Evolutionary conservation across 30 jellyfish, hydroid and myxozoan species (phyloP), one percentile per base, ranked within the genome.

Genomic region (Aurelia aurita complex sp. Pacific): DNA sequence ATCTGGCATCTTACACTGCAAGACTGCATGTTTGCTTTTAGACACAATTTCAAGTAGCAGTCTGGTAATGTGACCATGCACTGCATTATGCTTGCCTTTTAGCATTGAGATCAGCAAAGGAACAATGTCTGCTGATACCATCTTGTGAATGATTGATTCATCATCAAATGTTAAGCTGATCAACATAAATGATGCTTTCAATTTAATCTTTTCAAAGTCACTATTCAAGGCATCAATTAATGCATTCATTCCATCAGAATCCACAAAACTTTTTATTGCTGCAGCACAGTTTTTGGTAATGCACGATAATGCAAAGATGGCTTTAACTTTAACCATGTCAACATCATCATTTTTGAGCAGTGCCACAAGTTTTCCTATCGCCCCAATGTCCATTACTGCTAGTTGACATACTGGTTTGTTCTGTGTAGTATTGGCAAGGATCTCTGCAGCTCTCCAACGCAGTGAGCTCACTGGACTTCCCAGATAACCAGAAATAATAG

Each of bases 381-480:
- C 92, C 10, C 87, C 83, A 7, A 69, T 42, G 42, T 82, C 86
- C 67, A 67, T 79, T 29, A 74, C 71, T 29, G 97, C 90, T 15
- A 67, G 79, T 63, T 92, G 98, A 74, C 95, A 87, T 16, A 76
- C 77, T 11, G 97, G 95, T 40, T 87, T 92, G 66, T 92, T 92
- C 51, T 92, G 98, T 15, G 91, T 52, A 11, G 94, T 79, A 78
- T 76, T 89, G 36, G 97, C 98, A 32, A 92, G 69, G 17, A 92
- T 71, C 66, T 92, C 95, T 18, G 98, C 98, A 29, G 97, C 95
- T 46, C 95, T 64, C 97, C 97, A 86, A 51, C 86, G 91, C 77
- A 92, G 51, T n/a, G 89, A 72, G 46, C 91, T 63, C 76, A 87
- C 74, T 2, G 83, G 89, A 77, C 96, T 87, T 43, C 62, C 61